Evolutionary conservation across 1,140 invertebrate species (phyloP).

Genomic region (Yoshiicerus persimilis): DNA sequence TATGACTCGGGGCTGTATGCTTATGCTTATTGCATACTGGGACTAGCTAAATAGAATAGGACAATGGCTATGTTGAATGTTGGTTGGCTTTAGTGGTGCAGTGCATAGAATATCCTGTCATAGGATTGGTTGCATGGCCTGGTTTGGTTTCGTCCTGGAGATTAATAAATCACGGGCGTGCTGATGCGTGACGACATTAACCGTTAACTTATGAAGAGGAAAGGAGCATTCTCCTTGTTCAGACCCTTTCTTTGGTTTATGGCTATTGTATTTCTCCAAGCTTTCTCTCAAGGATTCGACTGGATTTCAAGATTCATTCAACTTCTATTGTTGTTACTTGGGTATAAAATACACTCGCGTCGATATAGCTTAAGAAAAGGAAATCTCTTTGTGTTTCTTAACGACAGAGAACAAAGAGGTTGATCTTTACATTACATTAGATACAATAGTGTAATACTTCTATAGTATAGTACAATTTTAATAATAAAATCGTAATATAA

Average conservation of each 20-base stretch:
- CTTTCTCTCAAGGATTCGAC: not conserved
- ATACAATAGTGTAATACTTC: too few species aligned
- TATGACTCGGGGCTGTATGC: too few species aligned
- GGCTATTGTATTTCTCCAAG: not conserved
- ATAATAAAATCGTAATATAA: not conserved
- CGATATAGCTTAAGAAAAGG: not conserved
- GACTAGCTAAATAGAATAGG: too few species aligned
- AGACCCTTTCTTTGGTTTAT: not conserved
- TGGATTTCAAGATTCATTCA: not conserved
- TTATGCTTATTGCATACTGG: too few species aligned
- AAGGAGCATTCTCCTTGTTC: not conserved
- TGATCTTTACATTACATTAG: not conserved
- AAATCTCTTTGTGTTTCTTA: not conserved
- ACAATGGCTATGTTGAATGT: not conserved
- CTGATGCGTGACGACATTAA: conserved; percentile 19
- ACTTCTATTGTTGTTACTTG: not conserved
- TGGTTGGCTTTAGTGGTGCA: too few species aligned
- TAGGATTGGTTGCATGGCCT: not conserved
- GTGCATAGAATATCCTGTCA: too few species aligned
- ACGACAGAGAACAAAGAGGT: not conserved
- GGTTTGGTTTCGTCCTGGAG: not conserved
- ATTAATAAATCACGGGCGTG: conserved; percentile 12
- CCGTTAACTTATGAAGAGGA: conserved; percentile 4
- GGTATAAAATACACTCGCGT: not conserved
- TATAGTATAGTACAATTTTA: not conserved